Percentiles rank a stretch among this genome's conserved stretches.
Evolutionary conservation across 2,113 vertebrate genomes (phyloP).

Genomic region (Okapia johnstoni): DNA sequence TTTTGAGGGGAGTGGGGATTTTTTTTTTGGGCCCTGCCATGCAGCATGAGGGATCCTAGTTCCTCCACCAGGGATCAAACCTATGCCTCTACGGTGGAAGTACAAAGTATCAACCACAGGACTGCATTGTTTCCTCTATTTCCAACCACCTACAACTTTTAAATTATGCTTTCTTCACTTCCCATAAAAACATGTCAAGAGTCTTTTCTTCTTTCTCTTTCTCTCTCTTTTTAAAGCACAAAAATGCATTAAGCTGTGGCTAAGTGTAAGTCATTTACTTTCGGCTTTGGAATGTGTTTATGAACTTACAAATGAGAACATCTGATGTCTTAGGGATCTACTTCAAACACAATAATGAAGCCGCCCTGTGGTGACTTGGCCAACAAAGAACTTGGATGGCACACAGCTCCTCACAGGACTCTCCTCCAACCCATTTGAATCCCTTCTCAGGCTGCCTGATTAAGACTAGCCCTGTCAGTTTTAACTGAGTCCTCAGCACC

Average conservation of each 20-base stretch:
- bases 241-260: constrained; percentile 11
- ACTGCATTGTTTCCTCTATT: background rate
- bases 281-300: constrained; percentile 57
- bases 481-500: background rate
- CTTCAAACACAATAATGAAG: constrained; percentile 57
- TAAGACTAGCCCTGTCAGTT: background rate
- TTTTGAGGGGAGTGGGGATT: background rate
- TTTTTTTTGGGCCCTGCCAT: background rate
- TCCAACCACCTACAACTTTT: background rate
- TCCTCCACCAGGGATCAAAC: background rate
- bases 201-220: background rate
- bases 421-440: background rate
- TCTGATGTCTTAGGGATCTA: constrained; percentile 49
- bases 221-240: background rate
- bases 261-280: constrained; percentile 44
- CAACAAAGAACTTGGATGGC: background rate
- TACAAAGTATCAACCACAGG: background rate
- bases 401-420: background rate
- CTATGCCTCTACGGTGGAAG: background rate
- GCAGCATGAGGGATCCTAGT: background rate
- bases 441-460: background rate
- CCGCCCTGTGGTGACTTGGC: background rate
- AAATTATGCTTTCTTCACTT: background rate
- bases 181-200: background rate
- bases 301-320: constrained; percentile 56